Evolutionary conservation across 2,888 invertebrate species (phyloP), one percentile per base, ranked within the genome.

Genomic region (Sinentomon sp.): DNA sequence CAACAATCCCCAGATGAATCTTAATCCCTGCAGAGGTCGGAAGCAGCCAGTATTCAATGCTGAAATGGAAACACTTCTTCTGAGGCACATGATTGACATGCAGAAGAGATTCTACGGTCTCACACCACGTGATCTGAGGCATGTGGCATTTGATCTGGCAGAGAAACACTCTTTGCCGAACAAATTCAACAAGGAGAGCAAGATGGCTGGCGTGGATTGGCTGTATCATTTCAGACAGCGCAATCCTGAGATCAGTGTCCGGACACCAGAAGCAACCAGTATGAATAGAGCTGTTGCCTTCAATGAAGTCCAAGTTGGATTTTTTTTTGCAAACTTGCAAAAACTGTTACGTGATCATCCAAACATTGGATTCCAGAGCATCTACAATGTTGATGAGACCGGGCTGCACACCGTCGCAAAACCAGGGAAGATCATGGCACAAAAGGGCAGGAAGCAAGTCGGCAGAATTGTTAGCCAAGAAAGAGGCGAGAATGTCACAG

Each of bases 381-480:
- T 45, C n/a, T 40, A 30, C 3, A 46, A 46, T 35, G 33, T 40
- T 16, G 42, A 45, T 20, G 45, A 46, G 34, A 38, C 44, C 10
- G 43, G 43, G 2, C 34, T 47, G 4, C 39, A n/a, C n/a, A n/a
- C n/a, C n/a, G n/a, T n/a, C n/a, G 7, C 7, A 28, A 14, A 28
- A 17, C 22, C 9, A 14, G 40, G 38, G 13, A 45, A 45, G 35
- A 28, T 45, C 4, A 35, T 43, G 12, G 41, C 43, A 17, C 28
- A 31, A 14, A 44, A 36, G 38, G 36, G 33, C 6, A 40, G 41
- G 32, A 44, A 44, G 38, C 48, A 50, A 38, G 48, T 52, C 0
- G 49, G 48, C 6, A 38, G 48, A 30, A 9, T 50, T 1, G 48
- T 48, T 4, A 50, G 50, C n/a, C 47, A 45, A 0, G 52, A 53